Evolutionary conservation across 2,113 vertebrate genomes (phyloP).

Genomic region (Mirounga angustirostris): DNA sequence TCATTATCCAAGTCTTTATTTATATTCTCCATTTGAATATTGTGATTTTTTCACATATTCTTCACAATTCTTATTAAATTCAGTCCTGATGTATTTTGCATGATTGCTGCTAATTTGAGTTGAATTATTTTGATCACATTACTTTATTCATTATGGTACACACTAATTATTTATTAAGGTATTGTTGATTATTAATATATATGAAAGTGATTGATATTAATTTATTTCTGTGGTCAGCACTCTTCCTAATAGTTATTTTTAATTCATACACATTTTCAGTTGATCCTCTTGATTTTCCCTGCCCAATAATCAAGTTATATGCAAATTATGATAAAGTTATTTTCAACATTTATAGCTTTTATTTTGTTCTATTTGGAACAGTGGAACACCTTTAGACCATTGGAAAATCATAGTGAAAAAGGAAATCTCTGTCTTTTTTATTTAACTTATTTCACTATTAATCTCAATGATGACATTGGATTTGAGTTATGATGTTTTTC

Average conservation of each 20-base stretch:
- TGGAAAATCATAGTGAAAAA: not conserved
- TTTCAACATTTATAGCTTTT: slow-evolving; percentile 17
- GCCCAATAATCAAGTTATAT: not conserved
- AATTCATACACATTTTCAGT: not conserved
- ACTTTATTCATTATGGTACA: not conserved
- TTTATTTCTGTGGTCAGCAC: not conserved
- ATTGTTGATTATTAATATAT: not conserved
- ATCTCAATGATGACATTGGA: slow-evolving; percentile 5
- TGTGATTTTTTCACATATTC: not conserved
- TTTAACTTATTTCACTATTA: not conserved
- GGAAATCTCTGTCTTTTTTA: not conserved
- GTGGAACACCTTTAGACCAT: not conserved
- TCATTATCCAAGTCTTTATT: not conserved
- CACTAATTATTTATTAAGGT: slow-evolving; percentile 25
- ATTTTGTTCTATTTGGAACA: not conserved
- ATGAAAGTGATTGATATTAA: not conserved
- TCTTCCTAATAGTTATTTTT: not conserved
- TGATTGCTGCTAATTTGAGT: not conserved
- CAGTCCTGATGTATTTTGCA: not conserved
- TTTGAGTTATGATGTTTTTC: not conserved
- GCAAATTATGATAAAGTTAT: not conserved
- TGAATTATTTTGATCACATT: not conserved
- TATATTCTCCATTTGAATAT: not conserved
- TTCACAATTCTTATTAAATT: slow-evolving; percentile 20
- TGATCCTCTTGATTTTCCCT: not conserved